Conservation (phyloP, 2,888 invertebrate genomes). For the Mesorhabditis sp. region DNA sequence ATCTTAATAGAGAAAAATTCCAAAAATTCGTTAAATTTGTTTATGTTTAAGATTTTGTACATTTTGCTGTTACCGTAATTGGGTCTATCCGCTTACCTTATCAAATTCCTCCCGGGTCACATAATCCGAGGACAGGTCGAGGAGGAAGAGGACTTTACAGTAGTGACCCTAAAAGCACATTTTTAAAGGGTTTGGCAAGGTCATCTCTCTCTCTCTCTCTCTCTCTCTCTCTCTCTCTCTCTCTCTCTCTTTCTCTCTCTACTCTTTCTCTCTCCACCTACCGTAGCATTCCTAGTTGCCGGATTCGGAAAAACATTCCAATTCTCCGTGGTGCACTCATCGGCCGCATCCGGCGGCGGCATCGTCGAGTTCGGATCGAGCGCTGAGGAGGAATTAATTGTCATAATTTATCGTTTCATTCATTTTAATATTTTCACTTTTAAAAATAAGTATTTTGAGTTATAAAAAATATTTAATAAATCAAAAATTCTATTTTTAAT, state of each 20-base stretch:
- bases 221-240: no score
- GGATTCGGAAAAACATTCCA: background rate
- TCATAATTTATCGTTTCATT: background rate
- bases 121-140: background rate
- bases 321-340: background rate
- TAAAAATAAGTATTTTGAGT: background rate
- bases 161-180: slow-evolving; percentile 1
- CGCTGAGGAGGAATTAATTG: background rate
- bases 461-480: slow-evolving; percentile 1
- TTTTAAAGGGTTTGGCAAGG: background rate
- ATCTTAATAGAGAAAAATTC: no score
- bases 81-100: background rate
- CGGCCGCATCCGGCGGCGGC: background rate
- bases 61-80: no score
- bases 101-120: background rate
- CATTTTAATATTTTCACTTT: background rate
- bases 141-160: background rate
- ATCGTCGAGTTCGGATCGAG: background rate
- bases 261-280: background rate
- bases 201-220: no score
- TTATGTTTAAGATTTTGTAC: no score
- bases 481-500: background rate
- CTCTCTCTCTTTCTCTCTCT: background rate
- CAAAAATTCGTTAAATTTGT: no score
- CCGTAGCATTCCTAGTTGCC: background rate